Evolutionary conservation across 1,140 invertebrate genomes (phyloP).

Genomic region (Platorchestia sp.): DNA sequence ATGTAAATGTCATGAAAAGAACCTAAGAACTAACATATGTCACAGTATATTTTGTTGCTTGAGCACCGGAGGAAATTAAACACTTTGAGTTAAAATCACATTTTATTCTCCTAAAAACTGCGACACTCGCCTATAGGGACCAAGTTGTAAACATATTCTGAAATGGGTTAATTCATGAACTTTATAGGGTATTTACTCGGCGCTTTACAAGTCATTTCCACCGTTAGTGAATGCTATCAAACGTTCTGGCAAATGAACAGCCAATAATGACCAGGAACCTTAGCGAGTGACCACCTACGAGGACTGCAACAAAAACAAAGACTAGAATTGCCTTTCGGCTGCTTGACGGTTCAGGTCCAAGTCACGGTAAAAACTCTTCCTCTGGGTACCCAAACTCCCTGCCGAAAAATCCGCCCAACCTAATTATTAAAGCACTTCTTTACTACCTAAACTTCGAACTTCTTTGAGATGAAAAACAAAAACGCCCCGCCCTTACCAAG

Average conservation of each 20-base stretch:
- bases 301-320: background rate
- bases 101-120: too few species aligned
- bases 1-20: too few species aligned
- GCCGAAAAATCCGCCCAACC: conserved; percentile 31
- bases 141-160: too few species aligned
- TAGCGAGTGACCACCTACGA: background rate
- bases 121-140: too few species aligned
- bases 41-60: too few species aligned
- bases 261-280: background rate
- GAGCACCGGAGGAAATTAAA: too few species aligned
- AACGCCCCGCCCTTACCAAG: conserved; percentile 11
- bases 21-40: too few species aligned
- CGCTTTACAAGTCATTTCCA: too few species aligned
- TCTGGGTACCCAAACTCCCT: conserved; percentile 33
- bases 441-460: conserved; percentile 32
- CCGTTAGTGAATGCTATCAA: background rate
- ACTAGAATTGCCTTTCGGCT: background rate
- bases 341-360: background rate
- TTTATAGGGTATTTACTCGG: too few species aligned
- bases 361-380: conserved; percentile 29
- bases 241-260: background rate
- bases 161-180: too few species aligned
- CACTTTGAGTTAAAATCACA: too few species aligned
- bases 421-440: conserved; percentile 55
- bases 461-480: conserved; percentile 44